Conservation (phyloP, 2,113 vertebrate genomes). For the Bothrops jararaca region DNA sequence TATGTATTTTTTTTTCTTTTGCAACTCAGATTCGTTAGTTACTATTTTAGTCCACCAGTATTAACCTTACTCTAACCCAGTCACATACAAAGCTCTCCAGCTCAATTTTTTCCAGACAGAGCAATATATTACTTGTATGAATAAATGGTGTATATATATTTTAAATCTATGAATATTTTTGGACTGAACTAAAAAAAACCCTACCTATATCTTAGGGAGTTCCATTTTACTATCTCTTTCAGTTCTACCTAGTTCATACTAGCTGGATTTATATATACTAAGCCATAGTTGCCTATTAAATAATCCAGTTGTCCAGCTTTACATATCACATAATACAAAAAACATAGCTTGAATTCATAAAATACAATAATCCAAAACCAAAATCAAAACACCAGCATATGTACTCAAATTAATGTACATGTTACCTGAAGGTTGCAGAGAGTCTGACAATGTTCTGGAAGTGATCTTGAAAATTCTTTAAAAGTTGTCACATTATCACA, state of each 20-base stretch:
- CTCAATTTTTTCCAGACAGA: background rate
- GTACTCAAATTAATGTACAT: background rate
- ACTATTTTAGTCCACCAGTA: slow-evolving; percentile 35
- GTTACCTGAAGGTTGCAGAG: background rate
- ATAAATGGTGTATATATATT: background rate
- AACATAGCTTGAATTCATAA: background rate
- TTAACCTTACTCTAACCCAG: background rate
- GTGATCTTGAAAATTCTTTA: background rate
- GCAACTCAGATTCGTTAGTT: background rate
- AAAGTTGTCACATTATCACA: background rate
- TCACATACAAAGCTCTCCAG: background rate
- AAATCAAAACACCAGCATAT: background rate
- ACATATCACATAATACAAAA: background rate
- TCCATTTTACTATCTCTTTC: background rate
- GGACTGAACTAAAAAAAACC: background rate
- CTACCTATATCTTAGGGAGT: background rate
- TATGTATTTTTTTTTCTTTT: background rate
- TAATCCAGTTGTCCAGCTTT: background rate
- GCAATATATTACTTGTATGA: background rate
- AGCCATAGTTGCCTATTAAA: background rate
- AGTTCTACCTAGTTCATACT: background rate
- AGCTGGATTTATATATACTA: background rate
- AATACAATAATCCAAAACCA: background rate
- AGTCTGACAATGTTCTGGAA: background rate
- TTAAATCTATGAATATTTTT: background rate